These are phyloP conservation scores for Falco punctatus DNA, from an alignment of 2,113 vertebrate genomes.

Conservation along the genomic window DNA sequence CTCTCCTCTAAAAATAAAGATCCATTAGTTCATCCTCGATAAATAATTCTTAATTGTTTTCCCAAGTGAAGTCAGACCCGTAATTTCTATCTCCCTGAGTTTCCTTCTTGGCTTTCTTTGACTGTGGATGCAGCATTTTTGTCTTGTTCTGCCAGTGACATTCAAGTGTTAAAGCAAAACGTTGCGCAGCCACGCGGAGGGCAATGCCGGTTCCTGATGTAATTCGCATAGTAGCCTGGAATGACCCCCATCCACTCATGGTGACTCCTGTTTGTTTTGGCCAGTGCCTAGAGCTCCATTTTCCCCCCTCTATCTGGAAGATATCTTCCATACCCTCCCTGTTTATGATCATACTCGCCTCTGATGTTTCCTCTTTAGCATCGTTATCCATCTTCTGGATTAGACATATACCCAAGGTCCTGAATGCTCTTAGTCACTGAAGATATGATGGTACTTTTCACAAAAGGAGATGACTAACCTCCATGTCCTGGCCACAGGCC, in stretches of 20 bases:
- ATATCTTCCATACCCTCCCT: constrained; percentile 17
- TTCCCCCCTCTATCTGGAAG: not conserved
- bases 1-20: constrained; percentile 45
- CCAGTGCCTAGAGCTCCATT: not conserved
- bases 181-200: not conserved
- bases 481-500: not conserved
- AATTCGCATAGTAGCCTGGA: not conserved
- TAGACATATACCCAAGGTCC: not conserved
- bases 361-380: not conserved
- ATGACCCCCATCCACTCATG: constrained; percentile 40
- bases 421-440: not conserved
- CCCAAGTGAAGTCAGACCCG: constrained; percentile 3
- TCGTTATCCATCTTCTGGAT: not conserved
- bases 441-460: not conserved
- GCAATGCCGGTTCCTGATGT: not conserved
- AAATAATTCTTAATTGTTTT: constrained; percentile 38
- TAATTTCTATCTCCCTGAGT: not conserved
- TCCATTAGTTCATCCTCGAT: not conserved
- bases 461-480: not conserved
- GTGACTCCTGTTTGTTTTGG: constrained; percentile 58
- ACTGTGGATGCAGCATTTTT: not conserved
- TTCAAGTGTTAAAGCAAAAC: constrained; percentile 7
- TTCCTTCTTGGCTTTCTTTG: constrained; percentile 15
- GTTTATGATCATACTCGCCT: constrained; percentile 27
- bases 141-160: not conserved